Evolutionary conservation across 1,140 invertebrate species (phyloP).

Genomic region (Scaptomyza pallida): DNA sequence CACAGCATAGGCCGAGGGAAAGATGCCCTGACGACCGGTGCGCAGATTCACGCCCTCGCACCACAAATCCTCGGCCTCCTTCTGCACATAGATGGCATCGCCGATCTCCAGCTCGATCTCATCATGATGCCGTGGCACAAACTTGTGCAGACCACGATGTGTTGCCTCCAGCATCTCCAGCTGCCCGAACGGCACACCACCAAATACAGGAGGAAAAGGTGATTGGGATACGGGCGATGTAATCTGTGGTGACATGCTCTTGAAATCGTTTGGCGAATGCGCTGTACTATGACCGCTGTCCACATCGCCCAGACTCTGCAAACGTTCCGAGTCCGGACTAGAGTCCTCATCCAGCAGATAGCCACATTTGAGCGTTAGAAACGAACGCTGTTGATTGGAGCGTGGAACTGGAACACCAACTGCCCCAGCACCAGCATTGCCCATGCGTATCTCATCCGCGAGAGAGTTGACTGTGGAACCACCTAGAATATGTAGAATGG

Average conservation of each 20-base stretch:
- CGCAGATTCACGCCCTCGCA: constrained; percentile 98
- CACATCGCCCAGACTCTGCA: constrained; percentile 89
- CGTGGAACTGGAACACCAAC: constrained; percentile 3
- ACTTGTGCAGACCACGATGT: constrained; percentile 97
- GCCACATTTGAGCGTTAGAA: constrained; percentile 90
- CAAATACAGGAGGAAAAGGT: constrained; percentile 85
- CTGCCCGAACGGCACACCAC: constrained; percentile 90
- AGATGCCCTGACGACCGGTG: constrained; percentile 96
- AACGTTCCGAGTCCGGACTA: constrained; percentile 92
- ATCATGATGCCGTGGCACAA: constrained; percentile 96
- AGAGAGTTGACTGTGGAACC: constrained; percentile 84
- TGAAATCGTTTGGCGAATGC: constrained; percentile 93
- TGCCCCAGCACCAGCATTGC: constrained; percentile 42
- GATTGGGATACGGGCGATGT: constrained; percentile 85
- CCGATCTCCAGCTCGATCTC: constrained; percentile 98
- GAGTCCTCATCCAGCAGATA: constrained; percentile 92
- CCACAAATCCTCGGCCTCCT: constrained; percentile 98
- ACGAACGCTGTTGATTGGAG: constrained; percentile 85
- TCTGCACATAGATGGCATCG: constrained; percentile 98
- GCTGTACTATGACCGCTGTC: constrained; percentile 95
- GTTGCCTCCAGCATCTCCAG: constrained; percentile 96
- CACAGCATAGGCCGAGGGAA: constrained; percentile 97
- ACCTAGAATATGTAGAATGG: constrained; percentile 84
- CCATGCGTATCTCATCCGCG: constrained; percentile 88
- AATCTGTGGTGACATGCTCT: constrained; percentile 91